Base-by-base conservation (phyloP, 1,140 invertebrate species). In the Drosophila lacteicornis region DNA sequence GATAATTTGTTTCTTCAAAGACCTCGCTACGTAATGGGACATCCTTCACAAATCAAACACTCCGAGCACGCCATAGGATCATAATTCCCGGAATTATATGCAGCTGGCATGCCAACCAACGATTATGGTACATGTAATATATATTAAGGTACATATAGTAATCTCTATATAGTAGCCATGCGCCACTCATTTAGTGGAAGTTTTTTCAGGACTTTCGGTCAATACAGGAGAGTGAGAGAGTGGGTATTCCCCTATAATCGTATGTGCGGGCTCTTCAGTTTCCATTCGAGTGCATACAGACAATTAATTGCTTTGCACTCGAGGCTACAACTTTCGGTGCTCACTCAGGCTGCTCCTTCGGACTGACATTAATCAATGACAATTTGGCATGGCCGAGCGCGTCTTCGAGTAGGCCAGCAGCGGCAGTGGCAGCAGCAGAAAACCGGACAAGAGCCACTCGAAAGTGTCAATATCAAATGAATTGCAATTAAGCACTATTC, bases 401-500 rank as follows among this genome's bases (percentile, higher is more conserved):
- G 69, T 75, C 70, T 75, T 80, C 62, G 42, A 80, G 78, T 80
- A 74, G 47, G 27, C 27, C 27, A 30, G 45, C 50, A 25, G 22
- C 22, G 22, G 22, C 22, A 25, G 22, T 2, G 22, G 22, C 22
- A 71, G 19, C 47, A 67, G 27, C 73, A 59, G 43, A 46, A 53
- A 42, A 38, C 42, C 47, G 40, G 38, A 40, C 50, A 53, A 56
- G 43, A 57, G 53, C 59, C 61, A 74, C 82, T 84, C 63, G 73
- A 78, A 80, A 84, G 82, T 84, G 82, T 85, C 82, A 84, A 84
- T 84, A 85, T 84, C 82, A 85, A 84, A 84, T 84, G 81, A 80
- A 84, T 80, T 80, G 77, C 81, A 84, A 84, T 84, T 83, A 83
- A 83, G 81, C 61, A 75, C 66, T 83, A 83, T 82, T 78, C 80